Evolutionary conservation across 1,140 invertebrate genomes (phyloP), one percentile per base, ranked within the genome.

Genomic region (Drosophila teissieri): DNA sequence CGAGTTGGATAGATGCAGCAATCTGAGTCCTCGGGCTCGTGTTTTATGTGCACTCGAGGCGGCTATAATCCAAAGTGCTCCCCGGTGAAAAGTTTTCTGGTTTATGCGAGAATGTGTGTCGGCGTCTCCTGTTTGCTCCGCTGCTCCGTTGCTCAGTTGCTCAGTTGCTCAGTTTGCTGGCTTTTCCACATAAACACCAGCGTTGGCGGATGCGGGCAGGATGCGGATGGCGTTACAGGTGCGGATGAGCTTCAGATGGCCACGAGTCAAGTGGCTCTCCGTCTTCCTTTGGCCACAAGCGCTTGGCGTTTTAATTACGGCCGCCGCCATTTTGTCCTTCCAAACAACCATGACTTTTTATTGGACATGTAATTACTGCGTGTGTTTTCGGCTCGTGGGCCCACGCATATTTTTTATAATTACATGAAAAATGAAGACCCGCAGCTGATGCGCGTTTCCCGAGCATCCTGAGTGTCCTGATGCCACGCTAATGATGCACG

Each of bases 401-500:
- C 49, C 72, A 79, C 65, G 72, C 76, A 89, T 89, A 83, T 88
- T 83, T 88, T 88, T 89, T 88, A 89, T 88, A 89, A 89, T 88
- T 88, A 88, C 68, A 63, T 65, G 61, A 17, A 76, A 58, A 63
- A 67, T 64, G 53, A 36, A 52, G 57, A 54, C 46, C 75, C 61
- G 67, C 45, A 72, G 64, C 77, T 65, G 57, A 67, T 86, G 74
- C 54, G 69, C 61, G 48, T 65, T 11, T 65, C 44, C 60, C 12
- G 45, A 34, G 19, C 31, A 61, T 60, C 19, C 55, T 60, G 37
- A 68, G 64, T 34, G 67, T 40, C 15, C 67, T 56, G 51, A 24
- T 57, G 67, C 44, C 51, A 40, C 67, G 67, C 67, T 70, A 70
- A 70, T 70, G 67, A 70, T 70, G 64, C 64, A 57, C 67, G 67